Evolutionary conservation across 2,888 invertebrate species (phyloP), one percentile per base, ranked within the genome.

Genomic region (Marasmarcha lunaedactyla): DNA sequence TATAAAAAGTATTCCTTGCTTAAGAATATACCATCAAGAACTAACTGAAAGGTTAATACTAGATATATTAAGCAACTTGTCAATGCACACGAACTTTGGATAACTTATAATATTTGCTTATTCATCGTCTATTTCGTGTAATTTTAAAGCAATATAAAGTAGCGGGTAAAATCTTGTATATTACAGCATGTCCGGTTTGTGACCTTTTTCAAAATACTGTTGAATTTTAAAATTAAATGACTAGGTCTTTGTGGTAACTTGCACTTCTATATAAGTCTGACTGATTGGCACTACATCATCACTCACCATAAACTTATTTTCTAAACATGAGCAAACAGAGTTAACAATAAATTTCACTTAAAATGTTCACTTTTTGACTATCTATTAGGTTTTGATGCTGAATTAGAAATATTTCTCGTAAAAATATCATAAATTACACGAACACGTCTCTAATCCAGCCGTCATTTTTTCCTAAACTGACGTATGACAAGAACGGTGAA

Each of bases 381-480:
- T 57, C 55, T 50, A 62, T 63, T 58, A 63, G 66, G 54, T 55
- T 55, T 65, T 70, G 67, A 59, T 67, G 71, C 59, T 68, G 70
- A 58, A 57, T 48, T 72, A 74, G 69, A 72, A 77, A 71, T 79
- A 72, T 69, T 76, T 70, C 73, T 67, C 79, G 77, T 83, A 84
- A 84, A 20, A 20, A 81, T 84, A 84, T 84, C 81, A 81, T 81
- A 81, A 79, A 73, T 70, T 65, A 78, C 76, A 71, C 61, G 78
- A 77, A 84, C 79, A 83, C 81, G 81, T 83, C 83, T 81, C 76
- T 64, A 81, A 74, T 59, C 61, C 62, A 78, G 78, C 74, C 81
- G 78, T 84, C 84, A 84, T 84, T 84, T 84, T 84, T 77, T 72
- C 71, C 61, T 55, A 71, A 66, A 83, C 83, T 83, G 83, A 79